These are phyloP conservation scores for Pelecanus crispus DNA, from an alignment of 2,113 vertebrate species.

Conservation along the genomic window DNA sequence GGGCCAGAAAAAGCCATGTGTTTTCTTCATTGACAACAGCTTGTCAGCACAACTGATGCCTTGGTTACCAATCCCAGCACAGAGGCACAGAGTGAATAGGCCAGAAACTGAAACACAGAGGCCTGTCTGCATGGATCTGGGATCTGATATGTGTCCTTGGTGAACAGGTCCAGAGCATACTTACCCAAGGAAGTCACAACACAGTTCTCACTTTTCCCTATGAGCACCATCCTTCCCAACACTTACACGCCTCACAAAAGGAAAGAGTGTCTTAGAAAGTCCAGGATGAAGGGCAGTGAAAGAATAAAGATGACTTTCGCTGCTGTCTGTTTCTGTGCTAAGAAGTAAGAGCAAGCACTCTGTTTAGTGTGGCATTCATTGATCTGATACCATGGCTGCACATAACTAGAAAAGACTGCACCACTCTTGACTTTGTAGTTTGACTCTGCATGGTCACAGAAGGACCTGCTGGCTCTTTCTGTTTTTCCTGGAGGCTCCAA, in stretches of 20 bases:
- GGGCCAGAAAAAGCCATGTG: slow-evolving; percentile 1
- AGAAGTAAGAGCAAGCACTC: neutral
- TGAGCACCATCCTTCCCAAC: neutral
- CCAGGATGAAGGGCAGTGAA: neutral
- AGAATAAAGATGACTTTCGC: neutral
- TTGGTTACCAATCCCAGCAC: neutral
- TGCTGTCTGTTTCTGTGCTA: neutral
- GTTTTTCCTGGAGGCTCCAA: slow-evolving; percentile 44
- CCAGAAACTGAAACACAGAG: neutral
- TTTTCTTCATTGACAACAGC: slow-evolving; percentile 30
- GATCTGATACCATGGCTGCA: neutral
- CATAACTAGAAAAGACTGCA: neutral
- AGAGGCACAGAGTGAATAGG: neutral
- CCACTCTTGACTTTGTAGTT: neutral
- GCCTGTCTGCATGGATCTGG: neutral
- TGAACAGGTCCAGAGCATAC: neutral
- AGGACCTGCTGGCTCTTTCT: slow-evolving; percentile 28
- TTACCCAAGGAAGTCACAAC: neutral
- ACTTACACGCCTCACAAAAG: neutral
- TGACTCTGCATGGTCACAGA: neutral
- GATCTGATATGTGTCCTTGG: neutral
- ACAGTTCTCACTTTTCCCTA: neutral
- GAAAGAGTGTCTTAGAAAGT: neutral
- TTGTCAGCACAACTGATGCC: neutral
- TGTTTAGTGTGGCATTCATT: neutral